These are phyloP conservation scores for Heliothis peltigera DNA, from an alignment of 2,888 invertebrate genomes.

Conservation along the genomic window DNA sequence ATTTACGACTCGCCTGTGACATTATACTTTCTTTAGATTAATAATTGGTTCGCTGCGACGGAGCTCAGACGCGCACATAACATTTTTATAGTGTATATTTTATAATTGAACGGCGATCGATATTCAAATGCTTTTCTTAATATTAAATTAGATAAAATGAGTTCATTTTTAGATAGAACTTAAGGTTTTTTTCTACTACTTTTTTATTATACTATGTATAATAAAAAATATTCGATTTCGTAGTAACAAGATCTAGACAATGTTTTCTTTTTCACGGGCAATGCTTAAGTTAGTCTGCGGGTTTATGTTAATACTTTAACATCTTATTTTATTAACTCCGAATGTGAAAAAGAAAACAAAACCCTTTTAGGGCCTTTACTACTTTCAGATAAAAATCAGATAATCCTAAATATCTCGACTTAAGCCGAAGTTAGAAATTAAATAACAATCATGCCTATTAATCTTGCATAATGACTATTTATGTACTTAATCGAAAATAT, in stretches of 20 bases:
- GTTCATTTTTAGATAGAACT: too few relatives aligned
- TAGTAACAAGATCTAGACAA: too few relatives aligned
- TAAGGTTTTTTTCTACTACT: too few relatives aligned
- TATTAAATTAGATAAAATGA: too few relatives aligned
- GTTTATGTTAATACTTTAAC: background rate
- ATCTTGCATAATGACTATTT: background rate
- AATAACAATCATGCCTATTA: background rate
- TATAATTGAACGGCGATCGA: background rate
- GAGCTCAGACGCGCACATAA: conserved; percentile 1
- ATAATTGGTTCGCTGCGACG: conserved; percentile 1
- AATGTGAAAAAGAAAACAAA: background rate
- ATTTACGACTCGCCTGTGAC: background rate
- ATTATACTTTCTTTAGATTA: conserved; percentile 1
- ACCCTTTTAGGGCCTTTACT: background rate
- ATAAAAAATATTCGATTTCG: too few relatives aligned
- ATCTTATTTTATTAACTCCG: background rate
- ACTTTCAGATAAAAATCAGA: background rate
- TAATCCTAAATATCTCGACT: background rate
- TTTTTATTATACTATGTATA: too few relatives aligned
- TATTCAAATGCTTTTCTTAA: too few relatives aligned
- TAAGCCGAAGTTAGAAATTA: background rate
- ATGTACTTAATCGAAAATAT: background rate
- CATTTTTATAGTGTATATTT: background rate
- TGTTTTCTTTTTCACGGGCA: too few relatives aligned
- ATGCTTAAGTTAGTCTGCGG: background rate